Conservation (phyloP, 2,888 invertebrate species). For the Macroteleia sp. region DNA sequence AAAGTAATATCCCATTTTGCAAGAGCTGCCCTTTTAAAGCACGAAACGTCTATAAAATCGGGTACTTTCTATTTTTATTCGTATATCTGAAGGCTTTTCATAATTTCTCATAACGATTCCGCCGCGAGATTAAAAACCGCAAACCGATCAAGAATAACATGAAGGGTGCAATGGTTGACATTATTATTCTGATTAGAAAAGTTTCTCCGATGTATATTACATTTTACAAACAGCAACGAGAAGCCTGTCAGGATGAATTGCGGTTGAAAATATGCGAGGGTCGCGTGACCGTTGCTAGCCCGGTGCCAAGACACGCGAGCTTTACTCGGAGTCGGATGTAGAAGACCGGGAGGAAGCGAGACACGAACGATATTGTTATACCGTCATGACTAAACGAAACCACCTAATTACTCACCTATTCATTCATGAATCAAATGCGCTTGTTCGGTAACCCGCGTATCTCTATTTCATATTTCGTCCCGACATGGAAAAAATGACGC, state of each 20-base stretch:
- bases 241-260: slow-evolving; percentile 59
- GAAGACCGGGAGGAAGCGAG: slow-evolving; percentile 57
- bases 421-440: slow-evolving; percentile 48
- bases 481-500: neutral
- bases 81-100: slow-evolving; percentile 12
- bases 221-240: slow-evolving; percentile 50
- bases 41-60: slow-evolving; percentile 16
- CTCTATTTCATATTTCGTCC: slow-evolving; percentile 31
- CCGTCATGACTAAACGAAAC: slow-evolving; percentile 58
- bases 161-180: slow-evolving; percentile 37
- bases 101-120: slow-evolving; percentile 12
- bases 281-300: slow-evolving; percentile 61
- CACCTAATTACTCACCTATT: slow-evolving; percentile 54
- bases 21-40: neutral
- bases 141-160: slow-evolving; percentile 31
- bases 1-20: slow-evolving; percentile 2
- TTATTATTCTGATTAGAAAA: slow-evolving; percentile 59
- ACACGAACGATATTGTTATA: slow-evolving; percentile 55
- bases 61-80: neutral
- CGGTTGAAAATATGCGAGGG: slow-evolving; percentile 53
- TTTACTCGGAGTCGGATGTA: slow-evolving; percentile 57
- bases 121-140: slow-evolving; percentile 16
- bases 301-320: slow-evolving; percentile 57
- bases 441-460: slow-evolving; percentile 20
- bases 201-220: slow-evolving; percentile 40